These are phyloP conservation scores for Ancistrus triradiatus DNA, from an alignment of 2,113 vertebrate species.

Conservation along the genomic window DNA sequence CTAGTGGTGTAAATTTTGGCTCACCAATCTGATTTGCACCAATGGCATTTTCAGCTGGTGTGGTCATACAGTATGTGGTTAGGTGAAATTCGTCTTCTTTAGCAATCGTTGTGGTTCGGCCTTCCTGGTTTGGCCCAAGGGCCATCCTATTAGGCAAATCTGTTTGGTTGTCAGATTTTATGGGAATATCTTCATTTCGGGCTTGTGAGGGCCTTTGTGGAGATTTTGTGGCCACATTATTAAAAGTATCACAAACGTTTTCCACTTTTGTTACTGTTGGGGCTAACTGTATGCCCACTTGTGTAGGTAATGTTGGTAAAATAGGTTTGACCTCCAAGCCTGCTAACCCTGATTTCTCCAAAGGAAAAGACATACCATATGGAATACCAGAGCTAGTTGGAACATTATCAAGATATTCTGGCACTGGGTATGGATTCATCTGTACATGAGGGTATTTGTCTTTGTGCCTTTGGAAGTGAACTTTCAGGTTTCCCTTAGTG, in stretches of 20 bases:
- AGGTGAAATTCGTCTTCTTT: constrained; percentile 74
- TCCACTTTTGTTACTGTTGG: constrained; percentile 69
- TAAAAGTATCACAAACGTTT: constrained; percentile 78
- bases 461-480: constrained; percentile 97
- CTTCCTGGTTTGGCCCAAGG: constrained; percentile 59
- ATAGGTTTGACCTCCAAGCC: constrained; percentile 93
- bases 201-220: constrained; percentile 79
- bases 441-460: constrained; percentile 97
- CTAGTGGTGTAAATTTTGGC: constrained; percentile 15
- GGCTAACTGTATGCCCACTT: constrained; percentile 80
- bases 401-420: constrained; percentile 95
- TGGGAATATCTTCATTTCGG: constrained; percentile 68
- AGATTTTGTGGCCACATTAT: constrained; percentile 79
- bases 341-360: constrained; percentile 85
- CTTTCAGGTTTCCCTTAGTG: constrained; percentile 97
- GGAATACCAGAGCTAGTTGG: constrained; percentile 95
- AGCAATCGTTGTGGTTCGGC: constrained; percentile 55
- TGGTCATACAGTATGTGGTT: constrained; percentile 60
- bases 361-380: constrained; percentile 91
- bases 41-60: constrained; percentile 53
- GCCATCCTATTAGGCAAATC: constrained; percentile 65
- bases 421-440: constrained; percentile 98
- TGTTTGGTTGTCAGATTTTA: constrained; percentile 42
- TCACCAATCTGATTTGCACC: constrained; percentile 32
- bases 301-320: constrained; percentile 73